phyloP scores from a whole-genome alignment of 2,797 vertebrate genomes.

The Anguilla megastoma region DNA sequence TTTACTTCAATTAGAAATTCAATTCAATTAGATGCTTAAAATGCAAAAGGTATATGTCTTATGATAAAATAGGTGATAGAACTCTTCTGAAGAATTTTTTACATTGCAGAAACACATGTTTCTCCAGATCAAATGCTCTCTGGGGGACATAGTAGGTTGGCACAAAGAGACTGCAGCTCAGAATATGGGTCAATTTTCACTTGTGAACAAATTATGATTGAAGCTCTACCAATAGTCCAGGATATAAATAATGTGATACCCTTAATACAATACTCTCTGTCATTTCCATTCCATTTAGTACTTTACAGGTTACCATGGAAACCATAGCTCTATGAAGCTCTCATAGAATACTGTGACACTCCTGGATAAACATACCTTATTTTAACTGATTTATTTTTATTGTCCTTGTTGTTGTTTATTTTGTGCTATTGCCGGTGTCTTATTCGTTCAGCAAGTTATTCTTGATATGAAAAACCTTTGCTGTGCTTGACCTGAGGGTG shows the following conservation, averaged over 20 bases:
- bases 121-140: neutral
- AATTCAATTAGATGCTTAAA: neutral
- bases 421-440: neutral
- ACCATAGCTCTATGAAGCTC: neutral
- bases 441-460: neutral
- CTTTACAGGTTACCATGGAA: slow-evolving; percentile 18
- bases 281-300: neutral
- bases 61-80: neutral
- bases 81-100: neutral
- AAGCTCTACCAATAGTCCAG: neutral
- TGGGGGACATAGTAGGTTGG: neutral
- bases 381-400: neutral
- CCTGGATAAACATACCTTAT: neutral
- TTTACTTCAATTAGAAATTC: neutral
- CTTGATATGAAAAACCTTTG: neutral
- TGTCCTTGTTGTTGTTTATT: slow-evolving; percentile 7
- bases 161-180: neutral
- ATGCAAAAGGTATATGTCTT: neutral
- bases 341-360: neutral
- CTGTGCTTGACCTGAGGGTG: neutral
- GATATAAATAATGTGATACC: neutral
- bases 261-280: neutral
- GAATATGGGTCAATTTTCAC: neutral
- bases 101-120: neutral
- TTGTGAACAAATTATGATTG: neutral